These are phyloP conservation scores for Lochmaea crataegi DNA, from an alignment of 2,888 invertebrate species.

Conservation along the genomic window DNA sequence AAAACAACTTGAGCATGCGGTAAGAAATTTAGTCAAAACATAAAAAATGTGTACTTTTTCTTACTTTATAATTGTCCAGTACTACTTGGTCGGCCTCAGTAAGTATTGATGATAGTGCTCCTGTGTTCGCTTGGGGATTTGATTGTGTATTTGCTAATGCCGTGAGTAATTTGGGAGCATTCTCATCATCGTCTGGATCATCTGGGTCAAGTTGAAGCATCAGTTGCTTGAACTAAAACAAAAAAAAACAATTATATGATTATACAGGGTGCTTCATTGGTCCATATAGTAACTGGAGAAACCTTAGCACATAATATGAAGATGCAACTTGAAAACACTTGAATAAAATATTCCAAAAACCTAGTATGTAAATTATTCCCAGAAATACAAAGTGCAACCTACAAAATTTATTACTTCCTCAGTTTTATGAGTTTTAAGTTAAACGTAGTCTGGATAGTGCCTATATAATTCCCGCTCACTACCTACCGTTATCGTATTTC, in stretches of 20 bases:
- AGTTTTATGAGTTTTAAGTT: too few species aligned
- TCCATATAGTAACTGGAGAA: too few species aligned
- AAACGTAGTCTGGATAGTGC: too few species aligned
- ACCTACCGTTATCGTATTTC: too few species aligned
- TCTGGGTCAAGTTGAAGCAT: conserved; percentile 87
- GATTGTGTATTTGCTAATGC: conserved; percentile 42
- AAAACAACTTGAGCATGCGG: too few species aligned
- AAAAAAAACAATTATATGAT: conserved; percentile 42
- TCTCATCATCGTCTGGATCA: conserved; percentile 80
- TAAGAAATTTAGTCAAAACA: background rate
- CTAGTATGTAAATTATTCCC: too few species aligned
- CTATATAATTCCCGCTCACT: too few species aligned
- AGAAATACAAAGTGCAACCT: too few species aligned
- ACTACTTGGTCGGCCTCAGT: conserved; percentile 63
- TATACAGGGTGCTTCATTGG: background rate
- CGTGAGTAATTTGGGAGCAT: conserved; percentile 53
- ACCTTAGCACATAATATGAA: too few species aligned
- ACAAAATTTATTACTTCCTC: too few species aligned
- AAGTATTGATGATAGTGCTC: conserved; percentile 56
- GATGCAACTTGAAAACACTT: too few species aligned
- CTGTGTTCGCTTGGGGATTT: conserved; percentile 45
- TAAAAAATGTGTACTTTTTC: background rate
- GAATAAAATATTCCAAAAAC: too few species aligned
- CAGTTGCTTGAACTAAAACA: conserved; percentile 80
- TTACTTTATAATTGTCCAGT: conserved; percentile 63